These are phyloP conservation scores for Tichodroma muraria DNA, from an alignment of 2,113 vertebrate genomes.

Conservation along the genomic window DNA sequence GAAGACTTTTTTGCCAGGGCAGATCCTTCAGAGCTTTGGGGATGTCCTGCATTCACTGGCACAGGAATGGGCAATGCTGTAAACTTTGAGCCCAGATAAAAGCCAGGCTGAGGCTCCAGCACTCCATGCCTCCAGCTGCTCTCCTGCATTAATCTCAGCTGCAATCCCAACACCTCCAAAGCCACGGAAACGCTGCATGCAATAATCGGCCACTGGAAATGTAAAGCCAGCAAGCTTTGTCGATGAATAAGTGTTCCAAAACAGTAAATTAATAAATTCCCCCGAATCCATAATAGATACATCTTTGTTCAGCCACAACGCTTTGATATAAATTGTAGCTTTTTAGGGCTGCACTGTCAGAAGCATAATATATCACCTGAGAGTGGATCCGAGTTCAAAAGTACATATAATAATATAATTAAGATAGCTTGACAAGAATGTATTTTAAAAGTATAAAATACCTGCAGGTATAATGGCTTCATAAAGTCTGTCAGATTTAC, in stretches of 20 bases:
- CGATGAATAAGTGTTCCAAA: constrained; percentile 3
- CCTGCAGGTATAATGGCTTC: constrained; percentile 82
- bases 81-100: neutral
- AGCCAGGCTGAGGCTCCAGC: neutral
- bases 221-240: neutral
- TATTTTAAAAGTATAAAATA: constrained; percentile 81
- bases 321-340: constrained; percentile 75
- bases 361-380: constrained; percentile 66
- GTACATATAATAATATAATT: constrained; percentile 82
- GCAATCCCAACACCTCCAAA: neutral
- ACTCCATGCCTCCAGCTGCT: neutral
- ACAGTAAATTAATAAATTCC: constrained; percentile 68
- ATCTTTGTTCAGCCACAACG: constrained; percentile 68
- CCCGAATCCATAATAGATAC: constrained; percentile 63
- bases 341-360: constrained; percentile 71
- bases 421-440: constrained; percentile 79
- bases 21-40: fast-evolving
- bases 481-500: constrained; percentile 85
- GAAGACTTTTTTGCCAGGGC: neutral
- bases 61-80: neutral
- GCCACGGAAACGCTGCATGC: neutral
- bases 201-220: neutral
- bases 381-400: constrained; percentile 76
- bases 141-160: neutral
- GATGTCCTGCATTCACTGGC: fast-evolving